These are phyloP conservation scores for Myrmophylax atrothorax DNA, from an alignment of 2,113 vertebrate species.

Conservation along the genomic window DNA sequence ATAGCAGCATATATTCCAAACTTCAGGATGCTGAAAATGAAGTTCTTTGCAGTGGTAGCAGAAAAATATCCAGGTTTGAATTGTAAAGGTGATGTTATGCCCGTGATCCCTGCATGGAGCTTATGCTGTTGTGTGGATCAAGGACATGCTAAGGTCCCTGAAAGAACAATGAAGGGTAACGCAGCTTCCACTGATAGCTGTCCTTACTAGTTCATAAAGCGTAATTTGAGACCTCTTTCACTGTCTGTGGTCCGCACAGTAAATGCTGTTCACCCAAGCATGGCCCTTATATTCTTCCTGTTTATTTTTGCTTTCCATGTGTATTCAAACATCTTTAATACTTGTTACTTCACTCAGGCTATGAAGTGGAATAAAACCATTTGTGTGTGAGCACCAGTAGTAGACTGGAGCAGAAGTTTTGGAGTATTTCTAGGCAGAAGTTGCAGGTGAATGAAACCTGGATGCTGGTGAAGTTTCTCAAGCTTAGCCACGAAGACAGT, in stretches of 20 bases:
- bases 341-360: neutral
- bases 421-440: neutral
- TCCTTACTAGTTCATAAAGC: neutral
- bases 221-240: conserved; percentile 39
- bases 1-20: neutral
- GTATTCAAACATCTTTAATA: neutral
- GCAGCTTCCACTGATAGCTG: neutral
- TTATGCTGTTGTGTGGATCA: neutral
- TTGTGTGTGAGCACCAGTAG: neutral
- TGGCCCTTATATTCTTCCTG: neutral
- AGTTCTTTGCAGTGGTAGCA: neutral
- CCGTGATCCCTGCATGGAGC: neutral
- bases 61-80: neutral
- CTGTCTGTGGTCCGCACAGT: neutral
- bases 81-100: neutral
- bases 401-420: neutral
- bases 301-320: neutral
- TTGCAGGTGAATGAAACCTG: neutral
- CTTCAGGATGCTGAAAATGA: neutral
- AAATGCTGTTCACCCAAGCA: neutral
- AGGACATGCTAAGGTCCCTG: conserved; percentile 10
- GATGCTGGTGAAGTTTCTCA: neutral
- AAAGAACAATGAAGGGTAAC: conserved; percentile 48
- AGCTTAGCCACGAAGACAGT: neutral
- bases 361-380: neutral